Evolutionary conservation across 2,888 invertebrate species (phyloP), one percentile per base, ranked within the genome.

Genomic region (Cataglyphis livida): DNA sequence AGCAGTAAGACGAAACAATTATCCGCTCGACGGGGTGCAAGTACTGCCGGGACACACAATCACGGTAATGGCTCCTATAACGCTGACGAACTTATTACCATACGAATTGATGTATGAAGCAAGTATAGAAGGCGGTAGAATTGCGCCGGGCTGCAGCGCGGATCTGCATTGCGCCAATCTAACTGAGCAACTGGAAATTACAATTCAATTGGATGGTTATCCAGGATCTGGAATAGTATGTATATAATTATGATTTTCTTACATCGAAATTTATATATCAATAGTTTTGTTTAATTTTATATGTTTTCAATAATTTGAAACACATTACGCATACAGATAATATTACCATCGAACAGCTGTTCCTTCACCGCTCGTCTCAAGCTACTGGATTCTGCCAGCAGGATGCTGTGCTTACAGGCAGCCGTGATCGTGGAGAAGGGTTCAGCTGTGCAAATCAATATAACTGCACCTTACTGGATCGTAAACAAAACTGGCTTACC

Each of bases 401-500:
- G 99, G 66, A 96, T 97, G 82, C 95, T 99, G 15, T 96, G 97
- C 90, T 95, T 99, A 32, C 96, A 96, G 82, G 97, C 97, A 0
- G 95, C 96, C 44, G 96, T 97, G 66, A 94, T 95, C 44, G 95
- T 95, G 0, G 95, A 95, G 57, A 95, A 95, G 90, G 97, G 96
- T 21, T 96, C 95, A n/a, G 96, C 96, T 9, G 95, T 97, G 83
- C 95, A 92, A 32, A 96, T 98, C 90, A 96, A 96, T 28, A 96
- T 99, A 38, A 97, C 97, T 70, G 97, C 98, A 3, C 97, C 98
- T 3, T 99, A 97, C 95, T 99, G 99, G 99, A 96, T 99, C 88
- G 97, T 99, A 83, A 99, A 99, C 95, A 98, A 98, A 95, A 98
- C 99, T 7, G 99, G 99, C 0, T 95, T 99, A 85, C 99, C 99